phyloP scores from a whole-genome alignment of 1,140 invertebrate genomes.

The Pseudomyrmex gracilis region DNA sequence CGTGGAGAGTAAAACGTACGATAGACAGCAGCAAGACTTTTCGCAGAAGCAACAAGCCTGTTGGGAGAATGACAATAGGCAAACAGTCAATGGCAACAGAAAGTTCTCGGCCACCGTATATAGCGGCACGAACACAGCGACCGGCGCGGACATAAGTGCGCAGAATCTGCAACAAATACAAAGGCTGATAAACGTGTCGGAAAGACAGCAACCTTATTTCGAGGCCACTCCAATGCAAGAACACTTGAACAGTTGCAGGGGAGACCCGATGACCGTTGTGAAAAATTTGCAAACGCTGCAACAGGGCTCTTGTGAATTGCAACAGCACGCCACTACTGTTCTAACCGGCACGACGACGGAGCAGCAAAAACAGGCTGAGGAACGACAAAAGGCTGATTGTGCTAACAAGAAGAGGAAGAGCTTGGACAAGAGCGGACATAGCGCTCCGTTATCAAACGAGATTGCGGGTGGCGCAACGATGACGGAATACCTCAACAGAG shows the following conservation, averaged over 20 bases:
- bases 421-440: constrained; percentile 80
- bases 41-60: constrained; percentile 79
- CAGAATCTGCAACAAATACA: constrained; percentile 83
- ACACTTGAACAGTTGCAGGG: constrained; percentile 89
- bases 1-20: constrained; percentile 87
- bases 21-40: constrained; percentile 83
- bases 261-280: constrained; percentile 91
- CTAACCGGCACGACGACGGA: constrained; percentile 60
- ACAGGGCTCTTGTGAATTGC: constrained; percentile 87
- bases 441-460: constrained; percentile 84
- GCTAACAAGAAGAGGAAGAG: constrained; percentile 80
- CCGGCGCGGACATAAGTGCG: constrained; percentile 73
- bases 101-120: constrained; percentile 77
- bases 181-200: constrained; percentile 76
- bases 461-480: constrained; percentile 83
- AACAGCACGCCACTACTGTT: constrained; percentile 57
- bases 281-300: constrained; percentile 89
- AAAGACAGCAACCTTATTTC: constrained; percentile 86
- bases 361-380: constrained; percentile 77
- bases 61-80: constrained; percentile 80
- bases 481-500: constrained; percentile 87
- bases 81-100: constrained; percentile 63
- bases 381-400: constrained; percentile 73
- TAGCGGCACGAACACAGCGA: constrained; percentile 50
- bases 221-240: constrained; percentile 87